Evolutionary conservation across 2,113 vertebrate genomes (phyloP), one percentile per base, ranked within the genome.

Genomic region (Edolisoma coerulescens): DNA sequence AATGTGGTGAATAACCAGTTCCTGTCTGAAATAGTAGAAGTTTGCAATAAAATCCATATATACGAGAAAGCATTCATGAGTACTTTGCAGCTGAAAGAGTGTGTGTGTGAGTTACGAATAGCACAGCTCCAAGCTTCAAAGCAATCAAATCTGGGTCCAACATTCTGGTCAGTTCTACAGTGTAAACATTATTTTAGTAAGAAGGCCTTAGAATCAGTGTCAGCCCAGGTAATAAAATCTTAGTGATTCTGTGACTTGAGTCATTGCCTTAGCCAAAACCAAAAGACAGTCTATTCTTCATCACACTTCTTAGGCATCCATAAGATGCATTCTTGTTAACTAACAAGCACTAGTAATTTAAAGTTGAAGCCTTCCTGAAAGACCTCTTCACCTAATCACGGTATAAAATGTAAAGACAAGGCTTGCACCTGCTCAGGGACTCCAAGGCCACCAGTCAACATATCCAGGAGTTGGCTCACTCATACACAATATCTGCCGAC

Each of bases 401-500:
- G 12, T 7, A 28, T 18, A 64, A 88, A 75, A 69, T 3, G 6
- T 21, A 27, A 82, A 45, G 37, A 65, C 20, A 83, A 59, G 18
- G 17, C 17, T 77, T 74, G 6, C 13, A 52, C 9, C 35, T 68
- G 21, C 11, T 60, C 6, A 24, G 35, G 18, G 13, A 13, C 57
- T 56, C 33, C 27, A 68, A 10, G 26, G 18, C 4, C 13, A 37
- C 4, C 14, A 74, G 16, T 5, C 12, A 23, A 10, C 8, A 8
- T 4, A 13, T 3, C 11, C 37, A 78, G 20, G 52, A 71, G 47
- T 5, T 70, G 33, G 6, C 42, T 78, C 37, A 23, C 11, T 80
- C 19, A 7, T 3, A 13, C 6, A 3, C 1, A 2, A 2, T 26
- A 63, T 16, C 37, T 87, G 10, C 26, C 32, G 8, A 16, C 15